Evolutionary conservation across 2,797 vertebrate genomes (phyloP).

Genomic region (Lutjanus campechanus): DNA sequence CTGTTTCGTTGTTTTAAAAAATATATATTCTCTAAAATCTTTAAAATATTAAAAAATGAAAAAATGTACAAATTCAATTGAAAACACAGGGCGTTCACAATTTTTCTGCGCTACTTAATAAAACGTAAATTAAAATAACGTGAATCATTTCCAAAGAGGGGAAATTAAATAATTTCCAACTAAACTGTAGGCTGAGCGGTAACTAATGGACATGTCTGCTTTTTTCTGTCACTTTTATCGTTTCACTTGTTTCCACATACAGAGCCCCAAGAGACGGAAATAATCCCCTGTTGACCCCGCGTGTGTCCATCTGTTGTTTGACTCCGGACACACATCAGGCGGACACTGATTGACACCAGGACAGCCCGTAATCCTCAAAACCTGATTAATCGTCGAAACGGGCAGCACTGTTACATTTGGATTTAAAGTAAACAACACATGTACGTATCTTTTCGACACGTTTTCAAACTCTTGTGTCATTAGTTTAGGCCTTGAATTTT

Average conservation of each 20-base stretch:
- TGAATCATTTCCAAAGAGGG: not conserved
- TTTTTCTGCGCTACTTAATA: not conserved
- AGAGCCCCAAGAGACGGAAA: constrained; percentile 31
- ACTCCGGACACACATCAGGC: constrained; percentile 68
- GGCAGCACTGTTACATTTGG: not conserved
- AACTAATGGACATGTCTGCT: not conserved
- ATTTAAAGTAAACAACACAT: constrained; percentile 3
- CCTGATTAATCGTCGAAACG: constrained; percentile 54
- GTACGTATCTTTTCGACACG: not conserved
- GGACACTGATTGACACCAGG: constrained; percentile 65
- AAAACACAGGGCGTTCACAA: not conserved
- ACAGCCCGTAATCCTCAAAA: constrained; percentile 59
- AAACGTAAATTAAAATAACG: too few species aligned
- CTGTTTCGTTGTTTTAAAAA: not conserved
- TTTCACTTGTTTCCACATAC: constrained; percentile 41
- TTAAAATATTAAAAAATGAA: not conserved
- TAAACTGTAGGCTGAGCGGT: not conserved
- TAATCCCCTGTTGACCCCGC: constrained; percentile 73
- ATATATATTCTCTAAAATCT: not conserved
- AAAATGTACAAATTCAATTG: not conserved
- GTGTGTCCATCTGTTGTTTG: constrained; percentile 78
- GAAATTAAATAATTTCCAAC: not conserved
- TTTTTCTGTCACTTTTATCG: constrained; percentile 14
- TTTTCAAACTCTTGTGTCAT: not conserved
- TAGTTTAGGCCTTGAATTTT: constrained; percentile 1